Conservation (phyloP, 2,113 vertebrate genomes). For the Hemichromis elongatus region DNA sequence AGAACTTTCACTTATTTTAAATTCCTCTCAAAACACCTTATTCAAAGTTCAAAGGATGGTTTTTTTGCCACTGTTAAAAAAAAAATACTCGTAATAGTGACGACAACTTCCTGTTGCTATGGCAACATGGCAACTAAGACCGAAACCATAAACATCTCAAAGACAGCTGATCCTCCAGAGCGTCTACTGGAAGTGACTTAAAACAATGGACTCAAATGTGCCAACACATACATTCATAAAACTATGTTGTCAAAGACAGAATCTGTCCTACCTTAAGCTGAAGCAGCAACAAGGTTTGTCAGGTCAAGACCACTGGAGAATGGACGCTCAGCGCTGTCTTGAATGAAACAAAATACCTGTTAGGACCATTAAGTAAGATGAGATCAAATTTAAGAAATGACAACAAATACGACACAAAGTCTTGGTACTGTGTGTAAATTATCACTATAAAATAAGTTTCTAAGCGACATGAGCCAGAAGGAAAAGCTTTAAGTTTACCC, state of each 20-base stretch:
- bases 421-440: neutral
- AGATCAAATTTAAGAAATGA: neutral
- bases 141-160: neutral
- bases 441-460: neutral
- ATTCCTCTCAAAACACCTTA: neutral
- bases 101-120: constrained; percentile 9
- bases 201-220: neutral
- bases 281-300: neutral
- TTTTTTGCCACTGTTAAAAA: neutral
- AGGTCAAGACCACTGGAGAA: neutral
- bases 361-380: neutral
- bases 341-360: neutral
- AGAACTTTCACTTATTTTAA: neutral
- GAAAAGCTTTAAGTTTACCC: neutral
- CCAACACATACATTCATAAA: neutral
- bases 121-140: constrained; percentile 29
- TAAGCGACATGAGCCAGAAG: neutral
- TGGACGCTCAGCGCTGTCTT: neutral
- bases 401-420: neutral
- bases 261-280: constrained; percentile 38
- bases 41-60: neutral
- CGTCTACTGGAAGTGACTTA: neutral
- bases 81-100: neutral
- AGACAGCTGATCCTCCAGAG: neutral
- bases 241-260: neutral